Base-by-base conservation (phyloP, 2,888 invertebrate genomes). In the Neuroscelio doddi region DNA sequence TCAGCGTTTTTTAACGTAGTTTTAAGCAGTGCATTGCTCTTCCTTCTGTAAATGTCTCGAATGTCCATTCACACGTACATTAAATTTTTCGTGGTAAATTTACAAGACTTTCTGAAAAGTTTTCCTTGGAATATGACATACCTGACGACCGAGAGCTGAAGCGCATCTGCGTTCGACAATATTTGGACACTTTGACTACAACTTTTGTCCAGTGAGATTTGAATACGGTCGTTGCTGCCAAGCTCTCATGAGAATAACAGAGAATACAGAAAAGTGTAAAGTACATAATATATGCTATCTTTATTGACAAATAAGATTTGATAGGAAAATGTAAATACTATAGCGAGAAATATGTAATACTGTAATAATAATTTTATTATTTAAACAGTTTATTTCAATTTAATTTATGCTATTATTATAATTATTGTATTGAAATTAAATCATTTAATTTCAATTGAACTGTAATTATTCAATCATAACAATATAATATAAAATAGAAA, bases 141-240 rank as follows among this genome's bases (percentile, higher is more conserved):
- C 47, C 45, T 52, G 51, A 56, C 56, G 58, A 59, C 36, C 42
- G 53, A 56, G 21, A 3, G 5, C 21, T 26, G 39, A 51, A 69
- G 68, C 73, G 79, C 80, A 82, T 82, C 83, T 82, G 83, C 76
- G 70, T 73, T 72, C 79, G 78, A 81, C 81, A 83, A 81, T 82
- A 76, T 83, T 84, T 82, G 79, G 78, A 83, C 79, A 81, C 71
- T 72, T 64, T 49, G 52, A 71, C 71, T 72, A 72, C 66, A 81
- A 82, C 80, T 82, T 82, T 82, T 80, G 78, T 82, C 80, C 80
- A 70, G 64, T 66, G 79, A 75, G 76, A 80, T 80, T 82, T 78
- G 73, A 81, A 80, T 80, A 71, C 74, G 65, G 71, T 75, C 71
- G 64, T 68, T 51, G 59, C 68, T 69, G 64, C 64, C 70, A 56